Evolutionary conservation across 1,140 invertebrate species (phyloP).

Genomic region (Ostrea denselamellosa): DNA sequence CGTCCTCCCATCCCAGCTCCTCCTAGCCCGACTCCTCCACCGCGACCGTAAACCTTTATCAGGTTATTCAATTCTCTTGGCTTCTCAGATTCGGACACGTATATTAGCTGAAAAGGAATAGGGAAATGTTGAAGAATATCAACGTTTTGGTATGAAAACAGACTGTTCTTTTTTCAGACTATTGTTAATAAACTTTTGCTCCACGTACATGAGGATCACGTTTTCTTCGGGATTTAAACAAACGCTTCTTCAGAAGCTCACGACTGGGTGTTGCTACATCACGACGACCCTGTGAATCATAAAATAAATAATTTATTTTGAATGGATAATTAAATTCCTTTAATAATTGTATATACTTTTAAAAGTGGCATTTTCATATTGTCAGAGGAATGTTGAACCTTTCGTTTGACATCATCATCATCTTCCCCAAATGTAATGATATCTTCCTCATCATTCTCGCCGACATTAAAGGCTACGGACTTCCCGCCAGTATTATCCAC

Average conservation of each 20-base stretch:
- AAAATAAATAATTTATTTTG: background rate
- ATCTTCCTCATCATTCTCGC: background rate
- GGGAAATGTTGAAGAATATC: background rate
- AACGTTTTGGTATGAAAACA: background rate
- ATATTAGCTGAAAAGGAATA: background rate
- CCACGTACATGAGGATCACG: conserved; percentile 18
- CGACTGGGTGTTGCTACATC: conserved; percentile 31
- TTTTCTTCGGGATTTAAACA: conserved; percentile 35
- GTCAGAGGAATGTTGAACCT: background rate
- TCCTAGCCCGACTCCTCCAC: background rate
- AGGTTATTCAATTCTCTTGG: conserved; percentile 32
- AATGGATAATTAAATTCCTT: too few species aligned
- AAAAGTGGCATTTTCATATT: too few species aligned
- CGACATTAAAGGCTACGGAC: conserved; percentile 8
- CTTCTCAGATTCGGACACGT: conserved; percentile 28
- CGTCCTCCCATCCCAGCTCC: background rate
- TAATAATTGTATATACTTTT: too few species aligned
- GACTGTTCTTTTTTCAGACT: background rate
- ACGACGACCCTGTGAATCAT: background rate
- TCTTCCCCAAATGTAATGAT: background rate
- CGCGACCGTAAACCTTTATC: conserved; percentile 32
- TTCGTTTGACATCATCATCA: conserved; percentile 22
- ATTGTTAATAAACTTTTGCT: background rate
- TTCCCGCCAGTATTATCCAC: conserved; percentile 23
- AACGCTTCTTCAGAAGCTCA: conserved; percentile 38